Conservation (phyloP, 2,797 vertebrate genomes). For the Acanthurus tractus region DNA sequence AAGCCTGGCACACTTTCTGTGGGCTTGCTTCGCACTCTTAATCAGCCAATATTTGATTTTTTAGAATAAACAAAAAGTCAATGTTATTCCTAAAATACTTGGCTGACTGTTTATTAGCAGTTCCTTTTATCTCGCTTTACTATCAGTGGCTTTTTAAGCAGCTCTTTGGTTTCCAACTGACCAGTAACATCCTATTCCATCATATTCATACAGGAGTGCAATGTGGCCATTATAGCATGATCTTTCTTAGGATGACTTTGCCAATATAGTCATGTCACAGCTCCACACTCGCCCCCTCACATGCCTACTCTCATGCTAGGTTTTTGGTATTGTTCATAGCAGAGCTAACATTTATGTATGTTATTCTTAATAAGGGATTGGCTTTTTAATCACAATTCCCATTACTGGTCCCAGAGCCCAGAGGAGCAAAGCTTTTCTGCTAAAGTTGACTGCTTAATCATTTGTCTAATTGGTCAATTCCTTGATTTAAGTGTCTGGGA, state of each 20-base stretch:
- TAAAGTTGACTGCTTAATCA: constrained; percentile 1
- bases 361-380: neutral
- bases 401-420: neutral
- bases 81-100: no score
- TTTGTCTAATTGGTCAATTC: constrained; percentile 29
- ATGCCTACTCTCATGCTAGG: no score
- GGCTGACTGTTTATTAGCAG: neutral
- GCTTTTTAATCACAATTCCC: neutral
- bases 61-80: neutral
- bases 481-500: constrained; percentile 24
- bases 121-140: neutral
- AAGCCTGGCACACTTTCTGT: no score
- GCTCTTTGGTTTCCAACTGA: neutral
- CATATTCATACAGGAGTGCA: neutral
- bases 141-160: neutral
- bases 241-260: neutral
- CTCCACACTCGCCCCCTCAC: neutral
- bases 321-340: neutral
- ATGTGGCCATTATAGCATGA: neutral
- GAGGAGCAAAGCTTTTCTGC: constrained; percentile 1
- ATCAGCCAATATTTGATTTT: no score
- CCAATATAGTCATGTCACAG: neutral
- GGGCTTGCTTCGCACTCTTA: no score
- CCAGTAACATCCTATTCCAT: neutral
- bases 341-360: neutral